Evolutionary conservation across 2,797 vertebrate genomes (phyloP), one percentile per base, ranked within the genome.

Genomic region (Myotis vivesi): DNA sequence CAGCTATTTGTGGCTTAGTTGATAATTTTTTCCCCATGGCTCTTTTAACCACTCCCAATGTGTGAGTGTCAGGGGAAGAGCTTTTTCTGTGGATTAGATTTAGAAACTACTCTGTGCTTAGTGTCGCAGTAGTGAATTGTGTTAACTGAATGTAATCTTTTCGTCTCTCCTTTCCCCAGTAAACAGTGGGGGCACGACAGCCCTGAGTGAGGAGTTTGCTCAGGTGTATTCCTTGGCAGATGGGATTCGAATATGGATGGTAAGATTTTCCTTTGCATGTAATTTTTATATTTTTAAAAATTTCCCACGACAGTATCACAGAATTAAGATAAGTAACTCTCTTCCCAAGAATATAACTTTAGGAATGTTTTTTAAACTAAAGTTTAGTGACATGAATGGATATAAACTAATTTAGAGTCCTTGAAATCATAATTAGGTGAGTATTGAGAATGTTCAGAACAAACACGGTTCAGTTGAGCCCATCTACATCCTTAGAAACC

Each of bases 241-340:
- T 97, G 98, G 99, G 92, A 99, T 99, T 98, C 99, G 99, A 98
- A 99, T 99, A 73, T 99, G 99, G 99, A 99, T 99, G 99, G 99
- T 99, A 98, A 99, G 99, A 96, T 76, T 96, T 36, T 89, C 93
- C 87, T 89, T 94, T 83, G 38, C 69, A 15, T 92, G 41, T 0
- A 8, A 46, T 85, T 93, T 77, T 77, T 33, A 33, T 79, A 33
- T 80, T 51, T 71, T 84, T 69, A 87, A 17, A 68, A 15, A 85
- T 97, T 96, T 89, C 55, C 76, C 57, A 86, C 33, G 33, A 11
- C 30, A 20, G 44, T 73, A 73, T 92, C n/a, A 25, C 22, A 75
- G n/a, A 68, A 88, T 88, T 85, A 87, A 93, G 69, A 41, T 85
- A 51, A 92, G 36, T 68, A 87, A 12, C 49, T 59, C 13, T 93